These are phyloP conservation scores for Meloidogyne exigua DNA, from an alignment of 1,140 invertebrate species.

Conservation along the genomic window DNA sequence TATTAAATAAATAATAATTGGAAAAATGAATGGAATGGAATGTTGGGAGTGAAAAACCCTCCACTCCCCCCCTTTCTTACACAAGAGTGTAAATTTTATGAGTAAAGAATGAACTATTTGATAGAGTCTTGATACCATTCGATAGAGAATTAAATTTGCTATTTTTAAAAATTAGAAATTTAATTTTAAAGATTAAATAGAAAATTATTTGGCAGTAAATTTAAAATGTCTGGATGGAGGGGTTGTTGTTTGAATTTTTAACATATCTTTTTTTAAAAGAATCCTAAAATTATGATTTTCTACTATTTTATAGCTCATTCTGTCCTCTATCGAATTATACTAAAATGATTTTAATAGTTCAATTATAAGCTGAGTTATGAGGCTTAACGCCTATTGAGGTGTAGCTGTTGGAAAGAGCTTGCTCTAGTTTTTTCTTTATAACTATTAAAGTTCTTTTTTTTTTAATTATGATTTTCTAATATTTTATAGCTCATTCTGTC, in stretches of 20 bases:
- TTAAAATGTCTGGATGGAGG: not conserved
- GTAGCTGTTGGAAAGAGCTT: no score
- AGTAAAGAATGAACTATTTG: not conserved
- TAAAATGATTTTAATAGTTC: no score
- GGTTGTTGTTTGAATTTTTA: not conserved
- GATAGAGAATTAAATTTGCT: not conserved
- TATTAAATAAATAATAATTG: not conserved
- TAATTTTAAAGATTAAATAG: not conserved
- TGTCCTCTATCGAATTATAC: no score
- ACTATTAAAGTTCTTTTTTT: no score
- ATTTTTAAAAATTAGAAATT: not conserved
- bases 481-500: no score
- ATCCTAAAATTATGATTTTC: not conserved
- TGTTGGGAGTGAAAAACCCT: not conserved
- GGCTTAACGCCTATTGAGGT: no score
- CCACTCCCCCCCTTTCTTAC: not conserved
- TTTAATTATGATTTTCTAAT: no score
- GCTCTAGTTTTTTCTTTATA: no score
- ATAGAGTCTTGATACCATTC: not conserved
- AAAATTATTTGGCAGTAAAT: not conserved
- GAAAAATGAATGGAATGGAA: not conserved
- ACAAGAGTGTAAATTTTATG: not conserved
- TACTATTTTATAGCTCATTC: not conserved
- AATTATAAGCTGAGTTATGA: no score
- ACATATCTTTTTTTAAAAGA: not conserved